phyloP scores from a whole-genome alignment of 2,797 vertebrate species.

The Remorina albescens region DNA sequence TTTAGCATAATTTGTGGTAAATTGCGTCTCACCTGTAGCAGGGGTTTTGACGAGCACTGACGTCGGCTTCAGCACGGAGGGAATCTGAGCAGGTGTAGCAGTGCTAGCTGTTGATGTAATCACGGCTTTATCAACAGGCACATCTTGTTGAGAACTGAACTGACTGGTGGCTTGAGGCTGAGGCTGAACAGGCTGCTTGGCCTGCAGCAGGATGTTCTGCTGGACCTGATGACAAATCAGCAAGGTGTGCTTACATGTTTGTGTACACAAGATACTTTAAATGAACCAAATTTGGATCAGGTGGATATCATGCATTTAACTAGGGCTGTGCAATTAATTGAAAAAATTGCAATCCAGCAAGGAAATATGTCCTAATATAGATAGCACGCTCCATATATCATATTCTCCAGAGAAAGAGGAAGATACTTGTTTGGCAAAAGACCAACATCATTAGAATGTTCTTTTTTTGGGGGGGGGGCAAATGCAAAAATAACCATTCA shows the following conservation, averaged over 20 bases:
- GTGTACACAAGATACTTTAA: neutral
- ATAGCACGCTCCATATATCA: too few relatives aligned
- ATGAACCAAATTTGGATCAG: neutral
- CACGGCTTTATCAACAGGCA: slow-evolving; percentile 75
- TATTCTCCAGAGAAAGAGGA: too few relatives aligned
- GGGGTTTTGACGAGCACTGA: slow-evolving; percentile 86
- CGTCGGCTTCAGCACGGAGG: slow-evolving; percentile 83
- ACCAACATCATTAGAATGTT: too few relatives aligned
- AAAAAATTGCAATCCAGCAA: too few relatives aligned
- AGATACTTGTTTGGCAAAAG: too few relatives aligned
- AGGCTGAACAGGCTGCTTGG: slow-evolving; percentile 82
- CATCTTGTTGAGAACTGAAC: slow-evolving; percentile 87
- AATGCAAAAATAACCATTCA: too few relatives aligned
- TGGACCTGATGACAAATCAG: slow-evolving; percentile 83
- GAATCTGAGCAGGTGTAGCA: slow-evolving; percentile 74
- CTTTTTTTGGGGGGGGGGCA: too few relatives aligned
- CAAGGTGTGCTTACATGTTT: neutral
- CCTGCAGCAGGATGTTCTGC: slow-evolving; percentile 89
- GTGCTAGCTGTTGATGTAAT: slow-evolving; percentile 69
- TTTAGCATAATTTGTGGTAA: neutral
- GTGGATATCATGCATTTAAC: neutral
- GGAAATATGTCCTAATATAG: too few relatives aligned
- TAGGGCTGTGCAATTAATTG: too few relatives aligned
- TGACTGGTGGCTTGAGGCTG: slow-evolving; percentile 80
- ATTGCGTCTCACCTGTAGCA: slow-evolving; percentile 72